Percentiles rank a stretch among this genome's conserved stretches.
These are phyloP conservation scores for Conus betulinus DNA, from an alignment of 1,140 invertebrate genomes.

Conservation along the genomic window DNA sequence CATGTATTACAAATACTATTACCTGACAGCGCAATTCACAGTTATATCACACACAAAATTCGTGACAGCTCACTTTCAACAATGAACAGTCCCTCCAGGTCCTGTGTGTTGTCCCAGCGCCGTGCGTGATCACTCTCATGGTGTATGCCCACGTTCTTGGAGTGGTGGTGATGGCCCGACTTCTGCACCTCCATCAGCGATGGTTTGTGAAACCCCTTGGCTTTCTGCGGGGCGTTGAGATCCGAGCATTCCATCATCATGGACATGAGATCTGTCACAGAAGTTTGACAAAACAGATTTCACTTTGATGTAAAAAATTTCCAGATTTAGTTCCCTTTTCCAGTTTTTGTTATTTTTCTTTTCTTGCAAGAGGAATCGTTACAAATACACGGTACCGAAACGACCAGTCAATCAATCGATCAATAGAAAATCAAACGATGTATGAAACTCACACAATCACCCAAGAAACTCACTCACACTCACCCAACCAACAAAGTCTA, in stretches of 20 bases:
- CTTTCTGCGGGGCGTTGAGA: slow-evolving; percentile 60
- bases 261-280: slow-evolving; percentile 57
- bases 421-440: too few relatives aligned
- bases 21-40: too few relatives aligned
- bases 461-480: too few relatives aligned
- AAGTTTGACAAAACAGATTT: background rate
- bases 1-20: too few relatives aligned
- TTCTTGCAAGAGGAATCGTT: too few relatives aligned
- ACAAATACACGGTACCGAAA: too few relatives aligned
- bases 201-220: slow-evolving; percentile 65
- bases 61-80: slow-evolving; percentile 12
- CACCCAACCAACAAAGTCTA: too few relatives aligned
- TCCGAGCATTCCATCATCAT: slow-evolving; percentile 70
- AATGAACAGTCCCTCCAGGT: slow-evolving; percentile 60
- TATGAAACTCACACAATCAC: too few relatives aligned
- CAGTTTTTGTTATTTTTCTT: too few relatives aligned
- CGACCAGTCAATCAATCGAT: too few relatives aligned
- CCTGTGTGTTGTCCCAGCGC: slow-evolving; percentile 57
- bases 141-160: background rate
- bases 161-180: slow-evolving; percentile 30
- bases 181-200: slow-evolving; percentile 59
- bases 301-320: background rate
- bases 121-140: slow-evolving; percentile 57
- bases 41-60: too few relatives aligned
- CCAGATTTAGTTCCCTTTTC: too few relatives aligned